Conservation (phyloP, 2,113 vertebrate species). For the Pluvialis apricaria region DNA sequence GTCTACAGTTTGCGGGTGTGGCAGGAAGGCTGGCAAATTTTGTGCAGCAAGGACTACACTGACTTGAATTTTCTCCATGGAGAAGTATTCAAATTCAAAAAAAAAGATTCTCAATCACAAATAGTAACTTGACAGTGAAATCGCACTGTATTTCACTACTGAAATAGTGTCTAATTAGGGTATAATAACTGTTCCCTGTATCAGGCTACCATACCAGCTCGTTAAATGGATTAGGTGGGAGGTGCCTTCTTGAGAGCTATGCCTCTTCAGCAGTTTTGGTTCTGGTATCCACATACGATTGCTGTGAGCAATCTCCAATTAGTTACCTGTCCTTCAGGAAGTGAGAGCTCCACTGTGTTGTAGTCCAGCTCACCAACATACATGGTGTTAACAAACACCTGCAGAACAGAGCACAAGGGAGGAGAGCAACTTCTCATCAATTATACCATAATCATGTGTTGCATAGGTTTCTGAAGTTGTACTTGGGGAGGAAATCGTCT, state of each 20-base stretch:
- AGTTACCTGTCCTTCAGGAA: slow-evolving; percentile 86
- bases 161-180: neutral
- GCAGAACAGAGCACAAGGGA: slow-evolving; percentile 16
- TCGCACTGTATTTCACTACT: neutral
- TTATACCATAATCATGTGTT: fast-evolving
- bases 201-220: neutral
- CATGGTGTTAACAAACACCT: slow-evolving; percentile 89
- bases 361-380: slow-evolving; percentile 89
- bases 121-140: neutral
- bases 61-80: neutral
- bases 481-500: neutral
- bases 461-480: neutral
- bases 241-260: neutral
- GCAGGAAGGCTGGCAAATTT: neutral
- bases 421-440: neutral
- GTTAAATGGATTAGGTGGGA: neutral
- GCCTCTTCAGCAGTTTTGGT: neutral
- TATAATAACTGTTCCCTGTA: neutral
- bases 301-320: neutral
- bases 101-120: neutral
- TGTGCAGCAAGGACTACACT: neutral
- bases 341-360: slow-evolving; percentile 68
- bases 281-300: neutral
- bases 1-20: neutral
- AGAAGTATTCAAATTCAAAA: neutral